Evolutionary conservation across 1,140 invertebrate species (phyloP).

Genomic region (Bombyx mandarina): DNA sequence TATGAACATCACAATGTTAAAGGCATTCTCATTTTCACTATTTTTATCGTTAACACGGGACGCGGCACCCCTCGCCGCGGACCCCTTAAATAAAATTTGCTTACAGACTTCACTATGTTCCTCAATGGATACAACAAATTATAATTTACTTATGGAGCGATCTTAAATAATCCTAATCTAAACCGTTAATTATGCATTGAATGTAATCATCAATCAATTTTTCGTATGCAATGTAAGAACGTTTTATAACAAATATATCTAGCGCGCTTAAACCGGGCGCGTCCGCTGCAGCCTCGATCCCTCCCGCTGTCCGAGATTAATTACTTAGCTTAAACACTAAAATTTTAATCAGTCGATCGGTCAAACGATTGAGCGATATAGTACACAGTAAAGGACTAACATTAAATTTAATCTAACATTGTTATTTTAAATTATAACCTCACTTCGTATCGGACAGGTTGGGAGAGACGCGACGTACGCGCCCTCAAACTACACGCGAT

Average conservation of each 20-base stretch:
- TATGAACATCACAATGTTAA: slow-evolving; percentile 65
- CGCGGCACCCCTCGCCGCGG: slow-evolving; percentile 50
- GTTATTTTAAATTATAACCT: slow-evolving; percentile 68
- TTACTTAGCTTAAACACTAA: slow-evolving; percentile 69
- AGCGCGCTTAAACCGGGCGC: slow-evolving; percentile 30
- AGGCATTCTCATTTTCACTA: slow-evolving; percentile 46
- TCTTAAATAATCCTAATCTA: slow-evolving; percentile 69
- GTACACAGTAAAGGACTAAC: slow-evolving; percentile 68
- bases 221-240: slow-evolving; percentile 19
- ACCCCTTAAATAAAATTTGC: slow-evolving; percentile 48
- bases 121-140: slow-evolving; percentile 62
- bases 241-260: slow-evolving; percentile 60
- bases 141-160: slow-evolving; percentile 67
- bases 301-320: slow-evolving; percentile 28
- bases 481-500: not conserved
- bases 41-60: slow-evolving; percentile 23
- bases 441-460: slow-evolving; percentile 44
- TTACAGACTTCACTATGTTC: slow-evolving; percentile 52
- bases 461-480: slow-evolving; percentile 30
- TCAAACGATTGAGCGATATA: slow-evolving; percentile 70
- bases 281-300: slow-evolving; percentile 21
- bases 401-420: slow-evolving; percentile 71
- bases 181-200: slow-evolving; percentile 65
- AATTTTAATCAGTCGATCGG: slow-evolving; percentile 71
- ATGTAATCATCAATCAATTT: slow-evolving; percentile 56